Evolutionary conservation across 2,113 vertebrate species (phyloP).

Genomic region (Semnornis frantzii): DNA sequence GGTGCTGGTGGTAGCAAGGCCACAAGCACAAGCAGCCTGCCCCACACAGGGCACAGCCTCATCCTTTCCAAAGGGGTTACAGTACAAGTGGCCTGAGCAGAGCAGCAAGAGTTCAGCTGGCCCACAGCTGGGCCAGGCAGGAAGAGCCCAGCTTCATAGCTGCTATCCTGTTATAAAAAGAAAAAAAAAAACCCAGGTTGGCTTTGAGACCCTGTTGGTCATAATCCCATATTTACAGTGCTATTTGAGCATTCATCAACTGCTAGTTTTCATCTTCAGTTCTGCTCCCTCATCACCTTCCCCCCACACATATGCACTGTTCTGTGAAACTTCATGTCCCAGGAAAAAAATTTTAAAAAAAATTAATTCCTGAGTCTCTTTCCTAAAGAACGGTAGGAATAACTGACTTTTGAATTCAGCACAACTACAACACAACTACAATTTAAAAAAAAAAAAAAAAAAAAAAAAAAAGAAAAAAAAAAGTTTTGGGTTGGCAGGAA

Average conservation of each 20-base stretch:
- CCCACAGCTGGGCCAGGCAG: neutral
- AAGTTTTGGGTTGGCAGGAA: constrained; percentile 31
- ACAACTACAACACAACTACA: constrained; percentile 6
- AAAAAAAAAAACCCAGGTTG: neutral
- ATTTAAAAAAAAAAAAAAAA: neutral
- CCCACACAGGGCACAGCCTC: neutral
- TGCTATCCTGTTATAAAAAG: neutral
- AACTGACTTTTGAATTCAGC: constrained; percentile 14
- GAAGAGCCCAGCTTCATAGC: neutral
- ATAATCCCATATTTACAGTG: neutral
- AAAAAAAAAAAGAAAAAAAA: neutral
- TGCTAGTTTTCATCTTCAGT: neutral
- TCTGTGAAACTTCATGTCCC: neutral
- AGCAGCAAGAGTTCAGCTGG: neutral
- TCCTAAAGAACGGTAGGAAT: constrained; percentile 45
- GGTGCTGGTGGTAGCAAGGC: neutral
- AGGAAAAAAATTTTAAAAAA: neutral
- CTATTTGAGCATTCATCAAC: neutral
- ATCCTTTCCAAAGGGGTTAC: neutral
- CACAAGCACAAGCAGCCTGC: neutral
- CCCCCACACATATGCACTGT: neutral
- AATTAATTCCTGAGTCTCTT: neutral
- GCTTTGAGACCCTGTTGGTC: neutral
- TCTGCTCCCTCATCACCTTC: neutral
- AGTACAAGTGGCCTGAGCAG: neutral